phyloP scores from a whole-genome alignment of 2,113 vertebrate genomes.

The Clarias gariepinus region DNA sequence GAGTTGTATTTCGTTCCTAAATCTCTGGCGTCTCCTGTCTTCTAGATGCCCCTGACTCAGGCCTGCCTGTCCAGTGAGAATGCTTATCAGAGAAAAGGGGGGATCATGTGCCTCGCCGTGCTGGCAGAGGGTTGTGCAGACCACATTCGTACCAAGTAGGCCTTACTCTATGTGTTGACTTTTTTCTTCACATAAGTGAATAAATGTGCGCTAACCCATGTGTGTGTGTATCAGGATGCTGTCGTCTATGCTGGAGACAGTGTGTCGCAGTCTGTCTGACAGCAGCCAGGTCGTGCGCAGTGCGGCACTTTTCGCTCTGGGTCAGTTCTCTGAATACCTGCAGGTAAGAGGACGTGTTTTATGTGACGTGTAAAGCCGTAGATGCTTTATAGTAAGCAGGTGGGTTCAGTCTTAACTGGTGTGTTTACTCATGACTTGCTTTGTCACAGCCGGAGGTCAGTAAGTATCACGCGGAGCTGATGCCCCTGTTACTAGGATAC shows the following conservation, averaged over 20 bases:
- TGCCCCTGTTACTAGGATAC: constrained; percentile 84
- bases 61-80: constrained; percentile 74
- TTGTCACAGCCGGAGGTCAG: constrained; percentile 80
- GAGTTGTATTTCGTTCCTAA: background rate
- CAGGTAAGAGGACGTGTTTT: constrained; percentile 70
- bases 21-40: background rate
- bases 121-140: constrained; percentile 88
- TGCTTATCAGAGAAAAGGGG: constrained; percentile 83
- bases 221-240: constrained; percentile 72
- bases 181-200: background rate
- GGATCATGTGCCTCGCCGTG: constrained; percentile 85
- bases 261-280: constrained; percentile 81
- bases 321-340: constrained; percentile 88
- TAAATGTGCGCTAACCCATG: background rate
- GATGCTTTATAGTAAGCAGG: too few species aligned
- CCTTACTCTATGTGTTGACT: background rate
- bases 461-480: constrained; percentile 78
- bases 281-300: constrained; percentile 80
- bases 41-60: constrained; percentile 79
- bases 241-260: constrained; percentile 77
- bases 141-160: constrained; percentile 84
- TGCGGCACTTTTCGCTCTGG: constrained; percentile 82
- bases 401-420: background rate
- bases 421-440: background rate
- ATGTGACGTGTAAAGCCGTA: background rate